Conservation (phyloP, 2,113 vertebrate genomes). For the Sylvietta virens region DNA sequence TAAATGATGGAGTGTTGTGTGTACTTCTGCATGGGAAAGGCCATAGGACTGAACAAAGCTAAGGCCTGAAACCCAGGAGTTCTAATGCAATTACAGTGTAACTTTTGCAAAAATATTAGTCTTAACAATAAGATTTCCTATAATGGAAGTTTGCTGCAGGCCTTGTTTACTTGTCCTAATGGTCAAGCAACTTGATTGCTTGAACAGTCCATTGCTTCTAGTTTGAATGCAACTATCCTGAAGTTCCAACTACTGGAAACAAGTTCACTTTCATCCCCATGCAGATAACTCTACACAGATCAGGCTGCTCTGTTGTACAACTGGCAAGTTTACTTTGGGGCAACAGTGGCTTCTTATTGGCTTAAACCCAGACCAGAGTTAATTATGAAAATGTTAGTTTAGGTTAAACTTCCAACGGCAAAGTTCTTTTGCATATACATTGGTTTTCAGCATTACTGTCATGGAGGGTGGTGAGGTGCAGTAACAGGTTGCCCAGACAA, state of each 20-base stretch:
- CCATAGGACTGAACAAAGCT: not conserved
- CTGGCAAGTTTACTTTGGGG: not conserved
- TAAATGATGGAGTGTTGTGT: not conserved
- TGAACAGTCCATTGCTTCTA: not conserved
- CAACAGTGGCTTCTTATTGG: not conserved
- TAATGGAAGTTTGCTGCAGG: not conserved
- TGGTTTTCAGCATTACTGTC: not conserved
- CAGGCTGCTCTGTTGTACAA: not conserved
- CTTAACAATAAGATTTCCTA: not conserved
- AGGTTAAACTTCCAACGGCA: not conserved
- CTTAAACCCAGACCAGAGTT: not conserved
- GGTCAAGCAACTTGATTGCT: not conserved
- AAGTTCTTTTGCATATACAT: rapidly evolving
- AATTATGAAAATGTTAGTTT: not conserved
- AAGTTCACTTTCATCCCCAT: not conserved
- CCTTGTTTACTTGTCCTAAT: not conserved
- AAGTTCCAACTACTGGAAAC: not conserved
- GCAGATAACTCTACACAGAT: not conserved
- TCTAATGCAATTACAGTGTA: not conserved
- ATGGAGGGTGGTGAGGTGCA: too few species aligned
- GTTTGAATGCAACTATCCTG: not conserved
- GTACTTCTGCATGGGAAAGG: not conserved
- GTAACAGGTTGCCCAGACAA: not conserved
- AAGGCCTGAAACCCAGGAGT: not conserved
- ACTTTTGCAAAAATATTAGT: not conserved